Evolutionary conservation across 2,888 invertebrate genomes (phyloP).

Genomic region (Parelbella ahira): DNA sequence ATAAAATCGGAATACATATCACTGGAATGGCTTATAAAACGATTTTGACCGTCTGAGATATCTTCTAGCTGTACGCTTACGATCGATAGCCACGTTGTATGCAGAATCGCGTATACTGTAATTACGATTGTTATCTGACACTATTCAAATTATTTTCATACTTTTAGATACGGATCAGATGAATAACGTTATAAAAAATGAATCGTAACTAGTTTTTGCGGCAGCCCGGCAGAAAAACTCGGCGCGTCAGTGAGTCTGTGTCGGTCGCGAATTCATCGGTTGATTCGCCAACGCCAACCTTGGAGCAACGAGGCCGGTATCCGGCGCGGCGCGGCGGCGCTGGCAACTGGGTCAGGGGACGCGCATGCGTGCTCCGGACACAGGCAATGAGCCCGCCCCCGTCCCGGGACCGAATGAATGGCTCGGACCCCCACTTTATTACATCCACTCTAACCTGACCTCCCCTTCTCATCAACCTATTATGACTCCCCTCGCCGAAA

Average conservation of each 20-base stretch:
- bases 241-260: conserved; percentile 69
- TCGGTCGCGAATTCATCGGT: conserved; percentile 55
- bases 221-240: conserved; percentile 37
- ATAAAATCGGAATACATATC: neutral
- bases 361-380: conserved; percentile 74
- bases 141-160: conserved; percentile 11
- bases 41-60: conserved; percentile 1
- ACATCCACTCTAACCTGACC: conserved; percentile 48
- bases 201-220: conserved; percentile 30
- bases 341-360: conserved; percentile 71
- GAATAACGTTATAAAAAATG: conserved; percentile 16
- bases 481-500: conserved; percentile 33
- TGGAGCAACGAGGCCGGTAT: conserved; percentile 67
- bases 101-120: neutral
- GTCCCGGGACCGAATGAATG: conserved; percentile 64
- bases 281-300: conserved; percentile 76
- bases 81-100: conserved; percentile 16
- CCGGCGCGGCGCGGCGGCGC: conserved; percentile 42
- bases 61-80: conserved; percentile 8
- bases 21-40: neutral
- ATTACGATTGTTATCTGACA: conserved; percentile 20
- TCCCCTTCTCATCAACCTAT: conserved; percentile 52
- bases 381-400: conserved; percentile 75
- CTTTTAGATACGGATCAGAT: conserved; percentile 11
- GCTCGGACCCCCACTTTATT: conserved; percentile 55